phyloP scores from a whole-genome alignment of 2,797 vertebrate genomes.

The Pseudochromis fuscus region DNA sequence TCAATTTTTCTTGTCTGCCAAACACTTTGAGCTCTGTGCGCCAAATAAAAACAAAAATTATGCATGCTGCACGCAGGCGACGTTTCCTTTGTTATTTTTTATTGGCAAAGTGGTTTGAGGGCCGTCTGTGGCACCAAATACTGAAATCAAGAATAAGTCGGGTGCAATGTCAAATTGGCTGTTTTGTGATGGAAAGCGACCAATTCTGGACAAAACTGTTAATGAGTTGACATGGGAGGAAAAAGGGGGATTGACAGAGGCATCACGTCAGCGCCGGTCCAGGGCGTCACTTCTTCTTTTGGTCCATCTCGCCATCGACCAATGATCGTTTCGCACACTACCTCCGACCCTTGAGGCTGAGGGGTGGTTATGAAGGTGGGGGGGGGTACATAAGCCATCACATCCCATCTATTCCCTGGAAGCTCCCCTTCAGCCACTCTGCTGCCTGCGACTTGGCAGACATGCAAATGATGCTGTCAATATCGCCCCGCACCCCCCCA shows the following conservation, averaged over 20 bases:
- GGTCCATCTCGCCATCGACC: conserved; percentile 36
- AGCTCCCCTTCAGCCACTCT: conserved; percentile 64
- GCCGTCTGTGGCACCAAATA: conserved; percentile 15
- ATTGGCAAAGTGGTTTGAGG: conserved; percentile 15
- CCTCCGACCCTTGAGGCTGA: conserved; percentile 38
- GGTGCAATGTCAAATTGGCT: conserved; percentile 19
- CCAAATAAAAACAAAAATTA: conserved; percentile 37
- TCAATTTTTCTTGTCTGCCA: conserved; percentile 5
- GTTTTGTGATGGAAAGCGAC: conserved; percentile 13
- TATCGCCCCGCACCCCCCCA: conserved; percentile 61
- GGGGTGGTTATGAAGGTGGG: not conserved
- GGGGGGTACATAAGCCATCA: conserved; percentile 67
- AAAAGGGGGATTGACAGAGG: conserved; percentile 34
- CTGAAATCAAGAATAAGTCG: conserved; percentile 4
- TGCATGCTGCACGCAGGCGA: not conserved
- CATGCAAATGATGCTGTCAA: conserved; percentile 83
- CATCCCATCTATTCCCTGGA: conserved; percentile 63
- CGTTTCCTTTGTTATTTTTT: conserved; percentile 20
- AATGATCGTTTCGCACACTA: conserved; percentile 57
- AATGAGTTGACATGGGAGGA: conserved; percentile 11
- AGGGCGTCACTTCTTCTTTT: conserved; percentile 22
- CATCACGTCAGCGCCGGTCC: conserved; percentile 23
- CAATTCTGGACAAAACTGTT: conserved; percentile 16
- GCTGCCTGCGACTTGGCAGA: conserved; percentile 73
- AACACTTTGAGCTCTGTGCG: conserved; percentile 9